These are phyloP conservation scores for Cebus imitator DNA, from an alignment of 2,113 vertebrate species.

Conservation along the genomic window DNA sequence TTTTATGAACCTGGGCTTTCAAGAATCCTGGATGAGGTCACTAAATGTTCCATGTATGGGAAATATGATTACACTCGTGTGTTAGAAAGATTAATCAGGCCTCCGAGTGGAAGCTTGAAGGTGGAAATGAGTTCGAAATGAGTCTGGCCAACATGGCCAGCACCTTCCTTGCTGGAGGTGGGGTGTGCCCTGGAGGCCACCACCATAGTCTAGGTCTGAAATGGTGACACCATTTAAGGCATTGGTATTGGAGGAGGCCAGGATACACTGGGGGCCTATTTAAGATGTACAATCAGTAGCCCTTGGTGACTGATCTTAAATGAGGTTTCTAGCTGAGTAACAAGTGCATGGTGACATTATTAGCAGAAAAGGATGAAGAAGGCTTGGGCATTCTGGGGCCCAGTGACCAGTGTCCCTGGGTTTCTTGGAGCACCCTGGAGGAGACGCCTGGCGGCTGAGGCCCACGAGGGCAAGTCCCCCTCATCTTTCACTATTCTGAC, in stretches of 20 bases:
- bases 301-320: not conserved
- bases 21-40: not conserved
- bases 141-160: no score
- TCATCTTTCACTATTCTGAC: not conserved
- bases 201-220: not conserved
- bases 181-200: not conserved
- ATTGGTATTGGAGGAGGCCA: not conserved
- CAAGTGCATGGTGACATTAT: no score
- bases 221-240: not conserved
- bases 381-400: not conserved
- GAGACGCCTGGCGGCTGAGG: not conserved
- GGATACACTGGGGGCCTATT: fast-evolving
- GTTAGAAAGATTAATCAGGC: not conserved
- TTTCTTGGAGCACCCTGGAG: not conserved
- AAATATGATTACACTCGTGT: not conserved
- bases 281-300: not conserved
- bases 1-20: not conserved
- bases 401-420: no score
- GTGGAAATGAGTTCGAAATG: no score
- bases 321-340: not conserved
- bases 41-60: no score
- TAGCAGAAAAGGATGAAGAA: not conserved
- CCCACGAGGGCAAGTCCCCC: not conserved
- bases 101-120: not conserved
- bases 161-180: not conserved